Conservation (phyloP, 2,113 vertebrate species). For the Laterallus jamaicensis region DNA sequence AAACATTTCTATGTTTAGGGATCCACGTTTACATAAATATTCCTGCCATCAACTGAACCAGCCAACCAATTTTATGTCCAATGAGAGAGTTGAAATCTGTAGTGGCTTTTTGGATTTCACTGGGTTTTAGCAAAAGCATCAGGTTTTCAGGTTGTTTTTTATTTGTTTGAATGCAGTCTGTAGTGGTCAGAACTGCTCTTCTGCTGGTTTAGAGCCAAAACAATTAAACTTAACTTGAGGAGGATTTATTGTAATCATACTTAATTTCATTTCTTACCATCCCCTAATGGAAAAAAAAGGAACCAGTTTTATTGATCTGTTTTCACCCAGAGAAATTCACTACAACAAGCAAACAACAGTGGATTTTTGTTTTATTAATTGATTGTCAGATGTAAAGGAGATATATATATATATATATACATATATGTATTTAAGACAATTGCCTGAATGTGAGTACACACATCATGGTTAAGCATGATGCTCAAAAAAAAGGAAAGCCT, state of each 20-base stretch:
- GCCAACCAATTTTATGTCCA: background rate
- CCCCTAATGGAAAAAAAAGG: background rate
- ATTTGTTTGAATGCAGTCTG: background rate
- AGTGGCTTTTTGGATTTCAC: background rate
- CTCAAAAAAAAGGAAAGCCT: conserved; percentile 5
- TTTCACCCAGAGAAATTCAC: background rate
- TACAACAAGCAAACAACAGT: background rate
- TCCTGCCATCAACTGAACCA: background rate
- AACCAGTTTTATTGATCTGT: background rate
- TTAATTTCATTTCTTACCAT: conserved; percentile 1
- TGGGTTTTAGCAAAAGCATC: background rate
- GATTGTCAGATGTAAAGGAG: background rate
- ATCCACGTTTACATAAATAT: background rate
- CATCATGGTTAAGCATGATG: conserved; percentile 21
- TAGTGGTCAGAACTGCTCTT: background rate
- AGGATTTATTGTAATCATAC: background rate
- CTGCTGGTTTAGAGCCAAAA: background rate
- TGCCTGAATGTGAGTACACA: conserved; percentile 30
- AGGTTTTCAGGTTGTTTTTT: background rate
- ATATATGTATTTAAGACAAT: background rate
- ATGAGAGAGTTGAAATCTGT: background rate
- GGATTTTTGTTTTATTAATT: background rate
- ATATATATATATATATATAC: background rate
- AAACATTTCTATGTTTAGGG: background rate
- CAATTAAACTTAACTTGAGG: background rate